Conservation (phyloP, 2,113 vertebrate species). For the Grallaria varia region DNA sequence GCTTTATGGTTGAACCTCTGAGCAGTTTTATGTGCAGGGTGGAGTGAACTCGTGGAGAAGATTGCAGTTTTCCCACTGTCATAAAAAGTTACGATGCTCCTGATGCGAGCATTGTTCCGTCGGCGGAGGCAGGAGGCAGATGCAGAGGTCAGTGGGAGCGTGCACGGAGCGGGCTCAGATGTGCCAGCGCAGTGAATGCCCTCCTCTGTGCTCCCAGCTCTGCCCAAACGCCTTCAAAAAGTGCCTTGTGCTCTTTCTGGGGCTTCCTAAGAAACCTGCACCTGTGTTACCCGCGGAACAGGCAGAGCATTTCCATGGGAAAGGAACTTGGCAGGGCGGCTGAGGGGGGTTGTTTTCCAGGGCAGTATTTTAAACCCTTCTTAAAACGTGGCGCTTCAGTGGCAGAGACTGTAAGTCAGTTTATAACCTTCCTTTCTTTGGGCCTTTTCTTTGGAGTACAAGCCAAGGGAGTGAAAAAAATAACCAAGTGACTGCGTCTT, state of each 20-base stretch:
- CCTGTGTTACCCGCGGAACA: not conserved
- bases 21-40: constrained; percentile 59
- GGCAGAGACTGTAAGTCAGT: constrained; percentile 15
- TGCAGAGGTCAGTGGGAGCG: not conserved
- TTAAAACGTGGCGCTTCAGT: constrained; percentile 20
- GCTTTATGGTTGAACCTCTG: constrained; percentile 41
- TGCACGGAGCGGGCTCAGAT: not conserved
- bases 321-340: constrained; percentile 51
- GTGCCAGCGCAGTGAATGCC: constrained; percentile 1
- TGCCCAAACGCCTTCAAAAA: constrained; percentile 5
- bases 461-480: constrained; percentile 15
- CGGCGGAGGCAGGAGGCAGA: constrained; percentile 17
- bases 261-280: constrained; percentile 20
- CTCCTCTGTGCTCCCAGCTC: constrained; percentile 1
- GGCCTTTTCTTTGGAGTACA: not conserved
- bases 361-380: not conserved
- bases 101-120: not conserved
- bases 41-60: constrained; percentile 17
- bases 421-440: constrained; percentile 42
- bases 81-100: constrained; percentile 51
- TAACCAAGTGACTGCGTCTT: not conserved
- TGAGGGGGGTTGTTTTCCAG: not conserved
- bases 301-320: constrained; percentile 50
- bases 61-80: constrained; percentile 48
- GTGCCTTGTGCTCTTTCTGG: constrained; percentile 31